A percentile compares a stretch with the other conserved stretches of the same genome.
Conservation (phyloP, 1,140 invertebrate genomes). For the Caenorhabditis remanei region DNA sequence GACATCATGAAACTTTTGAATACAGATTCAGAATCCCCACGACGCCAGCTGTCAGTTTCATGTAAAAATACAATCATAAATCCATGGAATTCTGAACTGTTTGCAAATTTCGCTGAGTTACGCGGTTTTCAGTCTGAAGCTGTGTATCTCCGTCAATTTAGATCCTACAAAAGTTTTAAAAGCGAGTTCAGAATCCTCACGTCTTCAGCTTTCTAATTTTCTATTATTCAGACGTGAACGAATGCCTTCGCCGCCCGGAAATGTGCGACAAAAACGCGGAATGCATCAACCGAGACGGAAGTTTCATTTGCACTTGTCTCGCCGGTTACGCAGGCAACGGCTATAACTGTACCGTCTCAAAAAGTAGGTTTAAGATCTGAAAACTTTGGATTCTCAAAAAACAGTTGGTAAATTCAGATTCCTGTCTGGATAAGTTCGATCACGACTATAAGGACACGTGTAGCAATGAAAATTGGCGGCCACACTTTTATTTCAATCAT, state of each 20-base stretch:
- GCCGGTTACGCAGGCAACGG: slow-evolving; percentile 88
- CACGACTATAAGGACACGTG: slow-evolving; percentile 68
- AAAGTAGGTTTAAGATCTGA: slow-evolving; percentile 60
- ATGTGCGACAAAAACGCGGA: slow-evolving; percentile 90
- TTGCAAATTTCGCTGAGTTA: too few relatives aligned
- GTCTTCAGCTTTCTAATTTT: too few relatives aligned
- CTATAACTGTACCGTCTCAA: slow-evolving; percentile 81
- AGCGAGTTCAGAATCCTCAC: too few relatives aligned
- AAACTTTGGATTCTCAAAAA: neutral
- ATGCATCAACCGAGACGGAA: slow-evolving; percentile 87
- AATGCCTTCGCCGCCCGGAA: slow-evolving; percentile 83
- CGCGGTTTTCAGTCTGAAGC: too few relatives aligned
- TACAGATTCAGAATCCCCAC: too few relatives aligned
- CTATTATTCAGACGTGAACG: slow-evolving; percentile 86
- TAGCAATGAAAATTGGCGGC: slow-evolving; percentile 69
- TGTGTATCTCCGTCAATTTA: too few relatives aligned
- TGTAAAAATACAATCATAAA: too few relatives aligned
- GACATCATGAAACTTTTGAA: too few relatives aligned
- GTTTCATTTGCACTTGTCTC: slow-evolving; percentile 87
- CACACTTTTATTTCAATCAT: slow-evolving; percentile 72
- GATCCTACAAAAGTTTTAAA: too few relatives aligned
- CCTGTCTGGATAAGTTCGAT: slow-evolving; percentile 72
- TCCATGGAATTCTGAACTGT: too few relatives aligned
- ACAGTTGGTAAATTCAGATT: slow-evolving; percentile 59
- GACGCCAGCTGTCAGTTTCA: too few relatives aligned